A percentile compares a stretch with the other conserved stretches of the same genome.
These are phyloP conservation scores for Acanthosepion lycidas DNA, from an alignment of 2,888 invertebrate genomes.

Conservation along the genomic window DNA sequence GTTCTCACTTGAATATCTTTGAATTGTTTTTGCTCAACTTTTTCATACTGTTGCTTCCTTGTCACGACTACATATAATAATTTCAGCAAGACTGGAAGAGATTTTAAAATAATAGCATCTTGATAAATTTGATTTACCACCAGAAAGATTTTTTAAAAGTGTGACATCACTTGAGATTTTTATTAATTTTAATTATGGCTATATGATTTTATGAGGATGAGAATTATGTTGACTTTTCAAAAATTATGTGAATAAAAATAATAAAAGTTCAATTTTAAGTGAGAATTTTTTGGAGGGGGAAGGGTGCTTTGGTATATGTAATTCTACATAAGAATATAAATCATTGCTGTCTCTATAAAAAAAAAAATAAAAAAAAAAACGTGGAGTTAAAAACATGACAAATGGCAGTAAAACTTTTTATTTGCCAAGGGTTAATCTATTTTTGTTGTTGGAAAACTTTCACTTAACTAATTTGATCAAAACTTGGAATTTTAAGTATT, in stretches of 20 bases:
- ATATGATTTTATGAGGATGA: no score
- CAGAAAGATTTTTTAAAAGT: no score
- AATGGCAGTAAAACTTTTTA: not conserved
- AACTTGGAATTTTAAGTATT: conserved; percentile 6
- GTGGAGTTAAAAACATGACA: not conserved
- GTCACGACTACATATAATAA: no score
- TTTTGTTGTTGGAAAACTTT: not conserved
- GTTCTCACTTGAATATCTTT: no score
- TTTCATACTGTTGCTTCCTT: no score
- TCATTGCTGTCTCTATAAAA: not conserved
- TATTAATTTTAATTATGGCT: no score
- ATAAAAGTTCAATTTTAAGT: not conserved
- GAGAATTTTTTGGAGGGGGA: not conserved
- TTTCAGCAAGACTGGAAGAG: no score
- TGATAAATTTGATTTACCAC: no score
- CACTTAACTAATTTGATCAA: not conserved
- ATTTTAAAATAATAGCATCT: no score
- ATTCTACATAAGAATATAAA: not conserved
- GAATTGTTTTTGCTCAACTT: no score
- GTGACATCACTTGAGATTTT: no score
- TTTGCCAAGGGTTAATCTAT: conserved; percentile 20
- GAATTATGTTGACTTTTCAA: no score
- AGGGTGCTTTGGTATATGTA: not conserved
- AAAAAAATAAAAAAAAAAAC: not conserved
- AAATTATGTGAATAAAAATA: not conserved